Conservation (phyloP, 1,140 invertebrate species). For the Hormaphis cornu region DNA sequence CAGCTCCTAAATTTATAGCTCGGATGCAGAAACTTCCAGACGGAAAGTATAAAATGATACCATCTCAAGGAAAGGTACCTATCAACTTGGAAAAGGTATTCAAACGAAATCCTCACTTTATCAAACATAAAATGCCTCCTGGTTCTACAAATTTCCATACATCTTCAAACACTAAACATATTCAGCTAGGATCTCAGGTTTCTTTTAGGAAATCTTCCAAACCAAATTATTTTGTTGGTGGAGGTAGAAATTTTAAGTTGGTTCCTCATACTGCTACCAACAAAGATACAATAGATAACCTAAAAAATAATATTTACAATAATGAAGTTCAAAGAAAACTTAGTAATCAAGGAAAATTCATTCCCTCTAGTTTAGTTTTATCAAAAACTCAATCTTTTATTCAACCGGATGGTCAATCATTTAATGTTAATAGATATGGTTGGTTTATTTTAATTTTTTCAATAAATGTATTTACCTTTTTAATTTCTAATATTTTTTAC, state of each 20-base stretch:
- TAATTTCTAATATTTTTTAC: not conserved
- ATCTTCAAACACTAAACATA: not conserved
- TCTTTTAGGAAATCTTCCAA: not conserved
- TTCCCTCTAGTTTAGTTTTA: not conserved
- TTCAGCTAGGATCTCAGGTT: not conserved
- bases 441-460: not conserved
- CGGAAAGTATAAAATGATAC: conserved; percentile 6
- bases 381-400: not conserved
- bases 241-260: not conserved
- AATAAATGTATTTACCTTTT: not conserved
- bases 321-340: not conserved
- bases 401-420: not conserved
- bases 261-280: conserved; percentile 2
- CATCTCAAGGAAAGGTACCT: not conserved
- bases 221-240: not conserved
- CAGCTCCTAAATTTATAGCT: not conserved
- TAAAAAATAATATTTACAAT: not conserved
- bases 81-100: not conserved
- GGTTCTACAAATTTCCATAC: not conserved
- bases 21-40: not conserved
- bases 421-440: not conserved
- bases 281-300: not conserved
- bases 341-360: not conserved
- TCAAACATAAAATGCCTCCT: not conserved
- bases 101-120: not conserved